Evolutionary conservation across 2,888 invertebrate species (phyloP).

Genomic region (Syrista parreyssii): DNA sequence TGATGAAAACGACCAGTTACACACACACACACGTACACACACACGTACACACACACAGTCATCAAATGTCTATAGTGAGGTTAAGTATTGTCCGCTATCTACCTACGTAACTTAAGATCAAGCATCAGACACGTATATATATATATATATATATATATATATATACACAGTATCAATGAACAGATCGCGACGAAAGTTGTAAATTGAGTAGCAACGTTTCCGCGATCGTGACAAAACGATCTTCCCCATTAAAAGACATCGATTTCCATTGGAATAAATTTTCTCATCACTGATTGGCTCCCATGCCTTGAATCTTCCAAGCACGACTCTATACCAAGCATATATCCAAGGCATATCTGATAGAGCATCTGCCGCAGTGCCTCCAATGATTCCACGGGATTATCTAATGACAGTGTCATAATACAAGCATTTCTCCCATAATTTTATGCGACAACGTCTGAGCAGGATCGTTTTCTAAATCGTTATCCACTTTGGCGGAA

Average conservation of each 20-base stretch:
- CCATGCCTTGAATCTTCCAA: neutral
- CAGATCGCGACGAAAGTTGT: neutral
- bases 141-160: too few relatives aligned
- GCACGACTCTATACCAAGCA: neutral
- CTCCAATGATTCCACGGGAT: neutral
- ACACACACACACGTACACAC: neutral
- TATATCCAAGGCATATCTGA: neutral
- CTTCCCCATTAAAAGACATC: neutral
- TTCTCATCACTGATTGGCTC: neutral
- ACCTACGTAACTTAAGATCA: neutral
- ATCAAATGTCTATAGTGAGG: neutral
- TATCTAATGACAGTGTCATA: slow-evolving; percentile 16
- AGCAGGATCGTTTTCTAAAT: neutral
- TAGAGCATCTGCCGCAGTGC: neutral
- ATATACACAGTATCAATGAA: neutral
- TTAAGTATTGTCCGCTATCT: neutral
- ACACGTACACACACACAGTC: neutral
- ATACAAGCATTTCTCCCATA: slow-evolving; percentile 17
- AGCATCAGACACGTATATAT: neutral
- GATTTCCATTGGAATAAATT: neutral
- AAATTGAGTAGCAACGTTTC: slow-evolving; percentile 15
- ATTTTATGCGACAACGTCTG: slow-evolving; percentile 16
- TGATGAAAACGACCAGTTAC: neutral
- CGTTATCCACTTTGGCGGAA: slow-evolving; percentile 9
- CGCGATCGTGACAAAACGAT: slow-evolving; percentile 21